Base-by-base conservation (phyloP, 2,113 vertebrate genomes). In the Danionella cerebrum region DNA sequence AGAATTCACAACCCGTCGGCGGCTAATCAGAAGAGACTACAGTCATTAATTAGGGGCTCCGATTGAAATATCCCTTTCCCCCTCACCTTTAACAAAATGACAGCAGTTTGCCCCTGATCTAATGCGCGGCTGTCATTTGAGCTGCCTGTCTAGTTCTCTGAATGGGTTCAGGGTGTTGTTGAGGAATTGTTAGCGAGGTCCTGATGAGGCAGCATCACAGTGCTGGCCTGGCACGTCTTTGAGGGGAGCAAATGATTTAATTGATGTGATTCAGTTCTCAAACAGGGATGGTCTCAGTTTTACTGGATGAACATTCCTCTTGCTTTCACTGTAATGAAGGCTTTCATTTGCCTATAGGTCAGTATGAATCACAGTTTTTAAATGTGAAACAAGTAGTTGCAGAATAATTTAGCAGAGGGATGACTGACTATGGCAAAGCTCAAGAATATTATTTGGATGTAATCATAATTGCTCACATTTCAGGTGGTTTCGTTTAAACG, bases 31-130 rank as follows among this genome's bases (percentile, higher is more conserved):
- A 19, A 48, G 36, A 64, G 73, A 76, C 66, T 44, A 63, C 39
- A 69, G 57, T 57, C 71, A 70, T 78, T 78, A 78, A 78, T 80
- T 78, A 78, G 18, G 38, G 9, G 57, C n/a, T 48, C 58, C 53
- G 59, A 67, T 59, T 60, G 44, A 65, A 65, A 36, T 39, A 19
- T 21, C 24, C 21, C 21, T 8, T 39, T 38, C 18, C 22, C 42
- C 29, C 12, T 16, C 44, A 41, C 63, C 44, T 39, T 53, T 67
- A 63, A 62, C 36, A 59, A 72, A 67, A 74, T 60, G 67, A 33
- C 70, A 44, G 31, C 47, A 55, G 47, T 70, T 67, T 53, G 31
- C 35, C 27, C 24, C 45, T 16, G n/a, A 51, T 48, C 33, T 48
- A 47, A 35, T 24, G 8, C 24, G 29, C 14, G 44, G 14, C 35